phyloP scores from a whole-genome alignment of 2,888 invertebrate genomes.

The Caenorhabditis sp. region DNA sequence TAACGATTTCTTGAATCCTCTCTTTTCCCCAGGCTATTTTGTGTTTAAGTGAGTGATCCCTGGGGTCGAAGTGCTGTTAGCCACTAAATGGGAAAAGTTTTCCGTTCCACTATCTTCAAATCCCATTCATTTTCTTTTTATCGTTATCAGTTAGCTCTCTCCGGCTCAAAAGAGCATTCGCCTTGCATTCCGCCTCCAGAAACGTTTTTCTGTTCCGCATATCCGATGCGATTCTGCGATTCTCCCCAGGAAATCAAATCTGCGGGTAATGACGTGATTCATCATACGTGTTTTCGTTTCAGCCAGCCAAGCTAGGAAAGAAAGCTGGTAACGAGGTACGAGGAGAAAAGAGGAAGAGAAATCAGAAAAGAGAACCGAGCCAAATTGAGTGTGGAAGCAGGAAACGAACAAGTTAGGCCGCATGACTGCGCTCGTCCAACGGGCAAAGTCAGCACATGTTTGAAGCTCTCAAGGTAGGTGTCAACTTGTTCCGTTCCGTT shows the following conservation, averaged over 20 bases:
- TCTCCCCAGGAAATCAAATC: constrained; percentile 16
- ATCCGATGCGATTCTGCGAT: constrained; percentile 36
- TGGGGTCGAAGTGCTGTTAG: constrained; percentile 27
- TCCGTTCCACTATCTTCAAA: too few species aligned
- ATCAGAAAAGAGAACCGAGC: too few species aligned
- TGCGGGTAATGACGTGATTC: too few species aligned
- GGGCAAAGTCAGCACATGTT: constrained; percentile 72
- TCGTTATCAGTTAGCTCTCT: too few species aligned
- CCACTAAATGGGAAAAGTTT: too few species aligned
- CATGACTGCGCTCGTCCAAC: constrained; percentile 65
- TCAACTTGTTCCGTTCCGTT: neutral
- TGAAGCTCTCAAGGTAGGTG: constrained; percentile 71
- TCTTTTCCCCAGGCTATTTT: constrained; percentile 2
- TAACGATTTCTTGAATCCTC: constrained; percentile 39
- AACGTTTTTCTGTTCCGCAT: neutral
- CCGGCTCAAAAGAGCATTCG: constrained; percentile 31
- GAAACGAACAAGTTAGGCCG: constrained; percentile 40
- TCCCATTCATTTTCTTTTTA: too few species aligned
- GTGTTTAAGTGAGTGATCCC: constrained; percentile 44
- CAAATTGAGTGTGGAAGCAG: constrained; percentile 18
- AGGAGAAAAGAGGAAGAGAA: too few species aligned
- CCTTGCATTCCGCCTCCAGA: constrained; percentile 6
- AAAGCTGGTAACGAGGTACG: too few species aligned
- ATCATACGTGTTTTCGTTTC: constrained; percentile 11
- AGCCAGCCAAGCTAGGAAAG: too few species aligned